A percentile compares a stretch with the other conserved stretches of the same genome.
Conservation (phyloP, 2,888 invertebrate genomes). For the Xestoiulus laeticollis region DNA sequence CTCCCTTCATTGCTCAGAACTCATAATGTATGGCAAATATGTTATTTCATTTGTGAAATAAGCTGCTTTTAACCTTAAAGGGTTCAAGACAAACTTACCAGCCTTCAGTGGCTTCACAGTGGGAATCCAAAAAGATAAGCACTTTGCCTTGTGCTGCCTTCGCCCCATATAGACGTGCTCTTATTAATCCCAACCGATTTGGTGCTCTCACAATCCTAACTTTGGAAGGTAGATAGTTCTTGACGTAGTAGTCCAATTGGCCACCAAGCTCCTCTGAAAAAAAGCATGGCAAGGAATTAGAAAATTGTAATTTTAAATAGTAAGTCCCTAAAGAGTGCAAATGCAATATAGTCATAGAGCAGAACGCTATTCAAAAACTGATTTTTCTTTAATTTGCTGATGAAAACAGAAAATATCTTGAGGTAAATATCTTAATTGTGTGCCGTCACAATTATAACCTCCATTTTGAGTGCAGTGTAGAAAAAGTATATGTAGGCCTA, state of each 20-base stretch:
- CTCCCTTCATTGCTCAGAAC: too few species aligned
- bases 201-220: conserved; percentile 79
- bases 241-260: conserved; percentile 81
- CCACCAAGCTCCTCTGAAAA: conserved; percentile 74
- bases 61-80: background rate
- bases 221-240: conserved; percentile 68
- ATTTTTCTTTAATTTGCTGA: too few species aligned
- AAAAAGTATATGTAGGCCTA: too few species aligned
- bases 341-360: too few species aligned
- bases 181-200: conserved; percentile 83
- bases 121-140: conserved; percentile 88
- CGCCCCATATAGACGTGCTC: conserved; percentile 90
- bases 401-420: too few species aligned
- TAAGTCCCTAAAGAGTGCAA: too few species aligned
- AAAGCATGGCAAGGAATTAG: background rate
- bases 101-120: conserved; percentile 82
- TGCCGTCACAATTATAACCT: too few species aligned
- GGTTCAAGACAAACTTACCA: conserved; percentile 69
- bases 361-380: too few species aligned
- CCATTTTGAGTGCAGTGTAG: too few species aligned
- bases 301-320: too few species aligned
- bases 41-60: background rate
- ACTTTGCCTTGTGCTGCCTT: conserved; percentile 81
- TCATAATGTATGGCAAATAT: too few species aligned
- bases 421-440: too few species aligned